Evolutionary conservation across 2,888 invertebrate genomes (phyloP), one percentile per base, ranked within the genome.

Genomic region (Phaonia tiefii): DNA sequence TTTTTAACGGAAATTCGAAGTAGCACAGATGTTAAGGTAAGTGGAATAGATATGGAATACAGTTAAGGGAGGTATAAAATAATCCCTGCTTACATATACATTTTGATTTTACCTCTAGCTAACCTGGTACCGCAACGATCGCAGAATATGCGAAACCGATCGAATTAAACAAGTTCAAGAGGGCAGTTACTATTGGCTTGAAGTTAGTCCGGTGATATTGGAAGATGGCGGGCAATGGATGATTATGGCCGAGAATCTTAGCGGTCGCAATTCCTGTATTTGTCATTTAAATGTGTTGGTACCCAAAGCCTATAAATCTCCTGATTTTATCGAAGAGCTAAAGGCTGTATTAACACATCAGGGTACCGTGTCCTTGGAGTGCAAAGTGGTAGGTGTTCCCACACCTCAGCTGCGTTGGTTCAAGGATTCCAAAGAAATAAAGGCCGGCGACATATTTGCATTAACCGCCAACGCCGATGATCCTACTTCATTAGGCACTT

Each of bases 301-400:
- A 70, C 97, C 97, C 0, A 96, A 96, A 91, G 96, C 96, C 0
- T 97, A 97, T 90, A 96, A 96, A 88, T 92, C 94, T 15, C 97
- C 97, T 0, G 95, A 96, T 89, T 97, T 98, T 89, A 93, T 97
- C 46, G 96, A 96, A 89, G 96, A 96, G 86, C 92, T 98, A 13
- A 93, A 94, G 37, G 96, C 97, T 1, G 92, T 96, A 78, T 92
- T 97, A 37, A 97, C 97, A 0, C 96, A 96, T 88, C 95, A 96
- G 85, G 97, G 97, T 51, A 96, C 96, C 0, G 98, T 98, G 11
- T 96, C 96, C 0, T 92, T 98, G 83, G 97, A 97, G 90, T 98
- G 98, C 89, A 97, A 97, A 90, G 97, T 97, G 20, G 94, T 97
- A 69, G 97, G 97, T 15, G 95, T 96, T n/a, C 97, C 97, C 1